These are phyloP conservation scores for Rallus crepitans DNA, from an alignment of 2,797 vertebrate genomes.

Conservation along the genomic window DNA sequence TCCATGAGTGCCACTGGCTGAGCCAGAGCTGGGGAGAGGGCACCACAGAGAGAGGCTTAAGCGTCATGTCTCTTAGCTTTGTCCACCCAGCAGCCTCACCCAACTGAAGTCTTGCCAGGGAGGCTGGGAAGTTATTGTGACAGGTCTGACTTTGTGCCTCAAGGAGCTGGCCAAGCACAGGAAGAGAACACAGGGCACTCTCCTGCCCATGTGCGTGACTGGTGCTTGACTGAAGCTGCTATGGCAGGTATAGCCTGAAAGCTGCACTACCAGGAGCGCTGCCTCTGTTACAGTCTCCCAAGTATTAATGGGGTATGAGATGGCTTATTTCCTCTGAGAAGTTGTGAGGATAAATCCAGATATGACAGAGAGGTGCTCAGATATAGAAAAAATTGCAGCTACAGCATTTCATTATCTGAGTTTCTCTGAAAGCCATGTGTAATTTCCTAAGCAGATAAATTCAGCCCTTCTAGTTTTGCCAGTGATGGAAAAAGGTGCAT, in stretches of 20 bases:
- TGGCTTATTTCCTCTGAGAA: background rate
- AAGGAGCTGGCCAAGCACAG: background rate
- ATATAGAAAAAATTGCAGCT: background rate
- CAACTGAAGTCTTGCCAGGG: background rate
- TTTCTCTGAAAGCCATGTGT: background rate
- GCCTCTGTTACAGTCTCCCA: background rate
- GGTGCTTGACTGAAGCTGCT: background rate
- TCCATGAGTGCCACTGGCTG: background rate
- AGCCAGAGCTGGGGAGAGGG: background rate
- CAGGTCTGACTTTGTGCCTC: background rate
- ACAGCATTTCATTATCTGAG: background rate
- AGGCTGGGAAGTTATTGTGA: background rate
- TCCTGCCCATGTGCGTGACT: background rate
- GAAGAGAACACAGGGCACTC: background rate
- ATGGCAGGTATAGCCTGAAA: background rate
- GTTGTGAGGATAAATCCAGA: background rate
- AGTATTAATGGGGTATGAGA: accelerated
- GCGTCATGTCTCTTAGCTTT: background rate
- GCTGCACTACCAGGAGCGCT: background rate
- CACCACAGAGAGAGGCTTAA: background rate
- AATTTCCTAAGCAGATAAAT: conserved; percentile 30
- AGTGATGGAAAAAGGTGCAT: conserved; percentile 29
- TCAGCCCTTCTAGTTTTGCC: conserved; percentile 10
- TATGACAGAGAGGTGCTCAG: background rate
- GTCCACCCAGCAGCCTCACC: background rate